Evolutionary conservation across 2,888 invertebrate species (phyloP), one percentile per base, ranked within the genome.

Genomic region (Netelia fuscicornis): DNA sequence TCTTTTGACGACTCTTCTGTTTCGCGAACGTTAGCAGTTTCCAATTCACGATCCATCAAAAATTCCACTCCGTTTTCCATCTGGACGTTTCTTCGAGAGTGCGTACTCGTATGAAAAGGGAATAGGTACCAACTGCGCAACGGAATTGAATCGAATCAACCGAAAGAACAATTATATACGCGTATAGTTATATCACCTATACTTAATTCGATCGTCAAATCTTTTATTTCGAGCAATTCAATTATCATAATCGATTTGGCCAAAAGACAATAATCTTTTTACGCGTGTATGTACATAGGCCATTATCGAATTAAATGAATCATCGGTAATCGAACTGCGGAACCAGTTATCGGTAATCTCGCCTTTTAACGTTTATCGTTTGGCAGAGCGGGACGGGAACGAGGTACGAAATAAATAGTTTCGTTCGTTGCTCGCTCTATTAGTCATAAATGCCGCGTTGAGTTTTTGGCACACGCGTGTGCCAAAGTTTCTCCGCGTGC

Each of bases 1-100:
- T 71, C 44, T 67, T 67, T 60, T 72, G 30, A 82, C 58, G 77
- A 76, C 60, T 60, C 17, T 60, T 48, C 17, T 60, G 56, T 77
- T 58, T 77, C 72, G 56, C 37, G 60, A 9, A 60, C 48, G 56
- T 60, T 64, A 23, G 62, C 52, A 64, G 42, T 68, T 70, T 44
- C 13, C 23, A 67, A 72, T 64, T 17, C 17, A 52, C 42, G 70
- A 81, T 44, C 60, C 56, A 76, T 76, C 62, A 62, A 75, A 42
- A 11, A 65, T 37, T 65, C 44, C 72, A 23, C 17, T 62, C 13
- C 62, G 30, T 75, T 75, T 48, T 75, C 13, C 13, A 74, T 74
- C 23, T 48, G 25, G 13, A 23, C 23, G 62, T 74, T 72, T 62
- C 25, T 20, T 13, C 6, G 37, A 37, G 37, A 37, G 37, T 37